These are phyloP conservation scores for Phalera bucephala DNA, from an alignment of 2,888 invertebrate species.

Conservation along the genomic window DNA sequence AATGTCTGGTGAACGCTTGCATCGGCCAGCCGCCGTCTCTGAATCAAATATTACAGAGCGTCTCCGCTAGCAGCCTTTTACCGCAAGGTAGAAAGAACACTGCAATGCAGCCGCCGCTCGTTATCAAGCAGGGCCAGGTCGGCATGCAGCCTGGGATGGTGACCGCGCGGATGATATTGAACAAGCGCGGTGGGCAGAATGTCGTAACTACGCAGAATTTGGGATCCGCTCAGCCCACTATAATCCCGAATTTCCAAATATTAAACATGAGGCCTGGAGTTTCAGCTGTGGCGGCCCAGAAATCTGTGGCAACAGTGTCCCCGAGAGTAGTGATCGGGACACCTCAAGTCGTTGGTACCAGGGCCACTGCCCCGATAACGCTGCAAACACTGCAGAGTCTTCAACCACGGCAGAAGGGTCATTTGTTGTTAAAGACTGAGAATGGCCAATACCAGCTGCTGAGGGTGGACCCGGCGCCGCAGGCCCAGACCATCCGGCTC, in stretches of 20 bases:
- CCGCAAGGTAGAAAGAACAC: constrained; percentile 53
- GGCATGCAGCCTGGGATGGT: constrained; percentile 82
- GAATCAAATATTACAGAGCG: constrained; percentile 78
- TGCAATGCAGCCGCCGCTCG: constrained; percentile 71
- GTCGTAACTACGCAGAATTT: constrained; percentile 84
- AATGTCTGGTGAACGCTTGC: constrained; percentile 87
- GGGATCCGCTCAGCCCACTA: constrained; percentile 84
- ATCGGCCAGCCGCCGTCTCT: constrained; percentile 84
- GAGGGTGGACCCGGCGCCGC: too few species aligned
- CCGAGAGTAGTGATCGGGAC: constrained; percentile 92
- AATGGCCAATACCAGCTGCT: too few species aligned
- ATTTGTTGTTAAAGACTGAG: too few species aligned
- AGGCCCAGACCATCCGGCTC: too few species aligned
- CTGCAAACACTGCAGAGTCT: too few species aligned
- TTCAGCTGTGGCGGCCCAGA: constrained; percentile 86
- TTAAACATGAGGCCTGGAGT: constrained; percentile 91
- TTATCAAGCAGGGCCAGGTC: constrained; percentile 74
- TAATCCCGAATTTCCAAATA: constrained; percentile 91
- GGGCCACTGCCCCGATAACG: constrained; percentile 92
- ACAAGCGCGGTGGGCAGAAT: constrained; percentile 81
- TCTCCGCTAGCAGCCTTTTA: constrained; percentile 66
- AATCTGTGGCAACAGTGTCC: constrained; percentile 89
- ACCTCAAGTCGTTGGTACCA: constrained; percentile 91
- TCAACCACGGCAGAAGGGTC: too few species aligned
- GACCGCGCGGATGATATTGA: constrained; percentile 85